These are phyloP conservation scores for Cinclus cinclus DNA, from an alignment of 2,113 vertebrate species.

Conservation along the genomic window DNA sequence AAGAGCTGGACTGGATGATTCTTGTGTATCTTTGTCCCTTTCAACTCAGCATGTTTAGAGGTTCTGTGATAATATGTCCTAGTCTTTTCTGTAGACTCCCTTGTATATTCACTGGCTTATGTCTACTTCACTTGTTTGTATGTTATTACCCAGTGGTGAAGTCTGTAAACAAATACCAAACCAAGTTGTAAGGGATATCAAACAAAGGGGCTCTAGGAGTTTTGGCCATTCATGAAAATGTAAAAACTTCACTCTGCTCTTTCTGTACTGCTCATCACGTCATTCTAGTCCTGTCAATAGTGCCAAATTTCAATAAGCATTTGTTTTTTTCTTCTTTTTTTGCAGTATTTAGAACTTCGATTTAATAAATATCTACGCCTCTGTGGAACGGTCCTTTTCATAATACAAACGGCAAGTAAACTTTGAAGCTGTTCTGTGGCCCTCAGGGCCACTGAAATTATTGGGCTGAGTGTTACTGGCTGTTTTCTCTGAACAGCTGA, in stretches of 20 bases:
- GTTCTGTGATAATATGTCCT: background rate
- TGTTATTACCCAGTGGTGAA: background rate
- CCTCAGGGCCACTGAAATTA: rapidly evolving
- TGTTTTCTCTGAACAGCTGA: background rate
- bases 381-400: slow-evolving; percentile 82
- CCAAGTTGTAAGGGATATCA: background rate
- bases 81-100: background rate
- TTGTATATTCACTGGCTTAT: background rate
- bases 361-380: slow-evolving; percentile 85
- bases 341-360: slow-evolving; percentile 89
- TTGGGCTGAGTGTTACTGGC: background rate
- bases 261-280: background rate
- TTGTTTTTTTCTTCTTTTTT: slow-evolving; percentile 20
- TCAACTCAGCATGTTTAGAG: background rate
- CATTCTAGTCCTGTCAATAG: background rate
- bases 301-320: background rate
- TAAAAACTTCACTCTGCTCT: background rate
- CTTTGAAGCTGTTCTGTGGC: background rate
- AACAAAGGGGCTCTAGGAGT: background rate
- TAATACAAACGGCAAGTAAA: slow-evolving; percentile 86
- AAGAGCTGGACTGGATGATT: background rate
- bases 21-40: background rate
- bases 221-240: background rate
- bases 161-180: background rate
- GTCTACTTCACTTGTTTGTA: background rate